Evolutionary conservation across 2,797 vertebrate genomes (phyloP), one percentile per base, ranked within the genome.

Genomic region (Gymnothorax javanicus): DNA sequence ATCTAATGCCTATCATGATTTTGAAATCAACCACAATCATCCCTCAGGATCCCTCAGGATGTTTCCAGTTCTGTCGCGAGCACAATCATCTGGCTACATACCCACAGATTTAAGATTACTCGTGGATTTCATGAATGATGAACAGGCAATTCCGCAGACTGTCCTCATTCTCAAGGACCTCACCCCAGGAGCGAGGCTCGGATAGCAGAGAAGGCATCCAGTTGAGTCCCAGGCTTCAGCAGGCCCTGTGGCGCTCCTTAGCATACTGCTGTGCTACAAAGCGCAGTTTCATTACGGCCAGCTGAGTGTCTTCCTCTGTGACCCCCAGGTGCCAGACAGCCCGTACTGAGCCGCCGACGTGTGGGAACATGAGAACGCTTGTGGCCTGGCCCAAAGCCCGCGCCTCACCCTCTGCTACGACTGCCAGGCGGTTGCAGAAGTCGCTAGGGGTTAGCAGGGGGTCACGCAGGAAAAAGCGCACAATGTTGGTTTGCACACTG

Each of bases 301-400:
- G 92, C 85, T 94, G 91, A 0, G 97, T 97, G 90, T 98, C 96
- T 0, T 56, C 91, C 13, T 94, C 69, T 0, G 95, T 97, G 90
- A 98, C 5, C 0, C 92, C 93, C 0, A 94, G 88, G 93, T 99
- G 97, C 97, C 97, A 97, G 88, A 97, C 95, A 0, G 96, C 94
- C 0, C 95, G 91, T 23, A 97, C 89, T 0, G 91, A 87, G 85
- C 13, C 89, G 0, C 92, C 93, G 0, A 93, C 90, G 90, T 97
- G 92, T 3, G 97, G 96, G 15, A 94, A 95, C 89, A 97, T 94
- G 85, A 95, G 94, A 67, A 97, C 94, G 0, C 87, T 91, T 43
- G 97, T 93, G 0, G 93, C 95, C 7, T 87, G 91, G 4, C 96
- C 94, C 0, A 95, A 91, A 13, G 90, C 92, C 0, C 92, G 94